These are phyloP conservation scores for Mellilla xanthometata DNA, from an alignment of 2,888 invertebrate genomes.

Conservation along the genomic window DNA sequence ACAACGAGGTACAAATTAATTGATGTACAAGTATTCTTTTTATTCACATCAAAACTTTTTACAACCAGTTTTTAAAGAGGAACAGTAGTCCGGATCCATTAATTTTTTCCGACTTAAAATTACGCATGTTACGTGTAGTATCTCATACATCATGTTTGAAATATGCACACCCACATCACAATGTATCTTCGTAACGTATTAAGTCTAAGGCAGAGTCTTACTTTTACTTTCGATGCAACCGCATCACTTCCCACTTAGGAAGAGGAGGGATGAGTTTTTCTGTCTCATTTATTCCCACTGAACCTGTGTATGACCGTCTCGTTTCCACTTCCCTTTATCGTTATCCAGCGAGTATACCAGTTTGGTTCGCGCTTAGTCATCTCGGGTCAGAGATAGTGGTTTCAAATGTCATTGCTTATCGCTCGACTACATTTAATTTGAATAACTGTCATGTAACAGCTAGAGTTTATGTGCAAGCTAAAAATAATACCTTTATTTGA, in stretches of 20 bases:
- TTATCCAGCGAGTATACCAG: constrained; percentile 53
- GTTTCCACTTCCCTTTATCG: constrained; percentile 47
- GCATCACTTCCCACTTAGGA: constrained; percentile 59
- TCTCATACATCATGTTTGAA: constrained; percentile 19
- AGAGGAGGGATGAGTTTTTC: constrained; percentile 47
- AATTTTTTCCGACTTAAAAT: constrained; percentile 14
- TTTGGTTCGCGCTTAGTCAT: constrained; percentile 70
- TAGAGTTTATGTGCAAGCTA: no score
- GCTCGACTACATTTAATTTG: constrained; percentile 26
- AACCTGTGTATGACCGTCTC: constrained; percentile 37
- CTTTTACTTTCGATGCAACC: constrained; percentile 72
- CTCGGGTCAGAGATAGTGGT: constrained; percentile 62
- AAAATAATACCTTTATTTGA: no score
- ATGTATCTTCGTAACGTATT: constrained; percentile 44
- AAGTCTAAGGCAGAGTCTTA: constrained; percentile 57
- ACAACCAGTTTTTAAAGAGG: constrained; percentile 11
- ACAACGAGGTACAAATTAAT: no score
- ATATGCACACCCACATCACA: constrained; percentile 32
- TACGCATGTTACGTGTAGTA: constrained; percentile 15
- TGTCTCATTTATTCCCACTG: constrained; percentile 45
- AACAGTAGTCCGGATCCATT: constrained; percentile 22
- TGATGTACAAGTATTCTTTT: not conserved
- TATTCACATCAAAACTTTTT: constrained; percentile 2
- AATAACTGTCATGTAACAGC: constrained; percentile 20
- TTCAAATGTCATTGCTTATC: constrained; percentile 65